phyloP scores from a whole-genome alignment of 64 coral and sea anemone genomes.

The Montipora cactus region DNA sequence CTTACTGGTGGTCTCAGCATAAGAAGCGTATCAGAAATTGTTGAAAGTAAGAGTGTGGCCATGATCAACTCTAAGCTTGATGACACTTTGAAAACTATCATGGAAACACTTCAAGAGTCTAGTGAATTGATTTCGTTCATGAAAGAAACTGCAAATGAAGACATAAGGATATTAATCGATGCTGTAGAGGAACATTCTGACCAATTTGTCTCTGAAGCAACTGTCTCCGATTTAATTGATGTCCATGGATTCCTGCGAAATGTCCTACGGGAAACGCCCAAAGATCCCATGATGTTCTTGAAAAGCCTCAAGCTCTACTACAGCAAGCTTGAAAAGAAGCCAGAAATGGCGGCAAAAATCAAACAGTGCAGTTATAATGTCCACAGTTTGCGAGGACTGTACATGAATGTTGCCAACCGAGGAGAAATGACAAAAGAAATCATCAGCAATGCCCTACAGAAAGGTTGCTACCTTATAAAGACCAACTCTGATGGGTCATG shows the following conservation, averaged over 20 bases:
- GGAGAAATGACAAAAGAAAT: slow-evolving; percentile 76
- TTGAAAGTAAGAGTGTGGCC: not conserved
- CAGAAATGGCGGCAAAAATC: slow-evolving; percentile 70
- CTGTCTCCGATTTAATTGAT: slow-evolving; percentile 79
- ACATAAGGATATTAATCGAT: slow-evolving; percentile 51
- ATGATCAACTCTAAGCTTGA: not conserved
- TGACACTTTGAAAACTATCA: slow-evolving; percentile 1
- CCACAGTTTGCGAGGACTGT: slow-evolving; percentile 72
- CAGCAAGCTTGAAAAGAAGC: slow-evolving; percentile 11
- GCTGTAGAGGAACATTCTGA: slow-evolving; percentile 84
- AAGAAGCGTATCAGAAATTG: not conserved
- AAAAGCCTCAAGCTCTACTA: not conserved
- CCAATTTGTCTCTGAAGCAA: slow-evolving; percentile 78
- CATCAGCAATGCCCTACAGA: slow-evolving; percentile 68
- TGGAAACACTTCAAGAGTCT: slow-evolving; percentile 16
- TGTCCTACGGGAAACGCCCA: slow-evolving; percentile 20
- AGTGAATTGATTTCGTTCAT: slow-evolving; percentile 44
- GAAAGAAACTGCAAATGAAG: slow-evolving; percentile 43
- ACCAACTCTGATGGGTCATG: slow-evolving; percentile 5
- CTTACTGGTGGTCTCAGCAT: not conserved
- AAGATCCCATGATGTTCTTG: slow-evolving; percentile 33
- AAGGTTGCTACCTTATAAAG: slow-evolving; percentile 27
- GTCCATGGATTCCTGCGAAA: slow-evolving; percentile 71
- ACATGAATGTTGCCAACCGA: slow-evolving; percentile 79
- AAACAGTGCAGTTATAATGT: slow-evolving; percentile 67